These are phyloP conservation scores for Varanus komodoensis DNA, from an alignment of 2,113 vertebrate species.

Conservation along the genomic window DNA sequence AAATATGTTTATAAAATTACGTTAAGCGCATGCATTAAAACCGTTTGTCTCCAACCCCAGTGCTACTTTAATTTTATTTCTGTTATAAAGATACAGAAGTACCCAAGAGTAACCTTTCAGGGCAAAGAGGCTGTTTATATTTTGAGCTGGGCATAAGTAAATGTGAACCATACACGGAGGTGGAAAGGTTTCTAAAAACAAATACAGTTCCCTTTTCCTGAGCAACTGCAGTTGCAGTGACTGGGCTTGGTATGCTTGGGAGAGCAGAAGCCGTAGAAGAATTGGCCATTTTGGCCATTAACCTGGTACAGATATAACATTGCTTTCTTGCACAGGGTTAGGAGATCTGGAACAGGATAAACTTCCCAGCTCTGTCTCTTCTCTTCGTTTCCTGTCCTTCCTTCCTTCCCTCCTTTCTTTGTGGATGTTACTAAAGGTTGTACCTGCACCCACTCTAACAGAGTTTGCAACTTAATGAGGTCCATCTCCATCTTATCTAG, in stretches of 20 bases:
- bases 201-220: not conserved
- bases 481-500: not conserved
- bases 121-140: slow-evolving; percentile 24
- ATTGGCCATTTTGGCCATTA: not conserved
- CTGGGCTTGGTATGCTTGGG: not conserved
- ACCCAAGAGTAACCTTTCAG: not conserved
- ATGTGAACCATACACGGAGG: not conserved
- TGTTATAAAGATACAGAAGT: slow-evolving; percentile 24
- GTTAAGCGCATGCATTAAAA: slow-evolving; percentile 34
- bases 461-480: not conserved
- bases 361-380: not conserved
- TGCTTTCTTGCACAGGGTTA: not conserved
- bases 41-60: slow-evolving; percentile 18
- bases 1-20: slow-evolving; percentile 51
- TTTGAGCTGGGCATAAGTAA: slow-evolving; percentile 15
- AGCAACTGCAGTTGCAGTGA: accelerated
- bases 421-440: not conserved
- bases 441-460: not conserved
- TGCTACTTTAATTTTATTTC: not conserved
- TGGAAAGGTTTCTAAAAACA: not conserved
- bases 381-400: not conserved
- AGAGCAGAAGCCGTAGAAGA: not conserved
- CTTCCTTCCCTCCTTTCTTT: too few relatives aligned
- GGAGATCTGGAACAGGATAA: not conserved
- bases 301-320: not conserved